Evolutionary conservation across 2,888 invertebrate species (phyloP), one percentile per base, ranked within the genome.

Genomic region (Drosophila maculinotata): DNA sequence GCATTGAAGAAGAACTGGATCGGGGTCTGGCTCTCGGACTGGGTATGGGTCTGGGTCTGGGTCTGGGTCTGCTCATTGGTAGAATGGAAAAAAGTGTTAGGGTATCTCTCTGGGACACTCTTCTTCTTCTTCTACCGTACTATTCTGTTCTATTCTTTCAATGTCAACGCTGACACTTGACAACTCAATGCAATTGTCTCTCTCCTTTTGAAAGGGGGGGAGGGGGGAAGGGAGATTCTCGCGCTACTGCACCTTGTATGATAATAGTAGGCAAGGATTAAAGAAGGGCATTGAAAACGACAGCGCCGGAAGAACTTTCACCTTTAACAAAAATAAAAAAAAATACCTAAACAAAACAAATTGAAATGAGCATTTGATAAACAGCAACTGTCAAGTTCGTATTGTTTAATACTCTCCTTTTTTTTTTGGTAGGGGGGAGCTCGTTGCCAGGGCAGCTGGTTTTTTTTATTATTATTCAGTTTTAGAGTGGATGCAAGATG

Each of bases 81-180:
- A 38, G 52, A 69, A 57, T 58, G 53, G n/a, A 30, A 39, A 33
- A 3, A 36, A 26, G 30, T 3, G 9, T 12, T 31, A 44, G 33
- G 52, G 47, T 20, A 44, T 20, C 23, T 25, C 3, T 12, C 14
- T 31, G 20, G 4, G 20, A 20, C 4, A 20, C 33, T 15, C 6
- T 14, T 31, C 25, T 12, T 14, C n/a, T 36, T 15, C 17, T 30
- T 30, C 20, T 38, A 23, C 47, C 15, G n/a, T n/a, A n/a, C n/a
- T 31, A 30, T 30, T 28, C 6, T 9, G 10, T 44, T 45, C 60
- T 52, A 58, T 80, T 80, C 74, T 83, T 62, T 67, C 69, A 81
- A 74, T 84, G 81, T 82, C 81, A 82, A 69, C 75, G 82, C 83
- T 87, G 83, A 85, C 83, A 83, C 86, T 87, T 83, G 79, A 83